Base-by-base conservation (phyloP, 2,113 vertebrate genomes). In the Ahaetulla prasina region DNA sequence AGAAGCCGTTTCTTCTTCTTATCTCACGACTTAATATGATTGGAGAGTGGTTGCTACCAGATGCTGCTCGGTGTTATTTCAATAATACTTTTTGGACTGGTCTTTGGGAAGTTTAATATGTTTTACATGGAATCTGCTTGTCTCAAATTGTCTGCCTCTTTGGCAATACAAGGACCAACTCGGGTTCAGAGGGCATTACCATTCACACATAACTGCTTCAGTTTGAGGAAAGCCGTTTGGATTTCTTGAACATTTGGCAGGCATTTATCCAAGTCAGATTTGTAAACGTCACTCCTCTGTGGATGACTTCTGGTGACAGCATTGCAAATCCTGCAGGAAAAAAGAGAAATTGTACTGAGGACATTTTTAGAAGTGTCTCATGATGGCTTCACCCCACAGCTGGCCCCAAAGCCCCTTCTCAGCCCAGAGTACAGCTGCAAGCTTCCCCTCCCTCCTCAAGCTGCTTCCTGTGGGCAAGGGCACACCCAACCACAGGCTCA, bases 231-330 rank as follows among this genome's bases (percentile, higher is more conserved):
- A 5, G 99, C 98, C 12, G 95, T 95, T 95, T 99, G 99, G 94
- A 99, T 97, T 63, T 99, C 99, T 94, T 98, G 98, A 97, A 99
- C 98, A 93, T 52, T 98, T 0, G 99, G 99, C 74, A 99, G 97
- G 94, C 93, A 96, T 94, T 98, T 99, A 96, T 99, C 99, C 96
- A 99, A 95, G 91, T 99, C 98, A 1, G 96, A 98, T 95, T 97
- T 98, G 95, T 98, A 95, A 63, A 99, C 97, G 0, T 99, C 99
- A 93, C 97, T 98, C 93, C 98, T 98, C 94, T 98, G 97, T 4
- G 99, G 99, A 95, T 99, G 99, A 96, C 99, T 99, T 95, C 98
- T 99, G 55, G 98, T 99, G 94, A 99, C 97, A 5, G 99, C 99
- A 53, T 97, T 98, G 93, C 98, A 98, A 96, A 99, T 97, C 97